Evolutionary conservation across 2,888 invertebrate species (phyloP), one percentile per base, ranked within the genome.

Genomic region (Timandra comae): DNA sequence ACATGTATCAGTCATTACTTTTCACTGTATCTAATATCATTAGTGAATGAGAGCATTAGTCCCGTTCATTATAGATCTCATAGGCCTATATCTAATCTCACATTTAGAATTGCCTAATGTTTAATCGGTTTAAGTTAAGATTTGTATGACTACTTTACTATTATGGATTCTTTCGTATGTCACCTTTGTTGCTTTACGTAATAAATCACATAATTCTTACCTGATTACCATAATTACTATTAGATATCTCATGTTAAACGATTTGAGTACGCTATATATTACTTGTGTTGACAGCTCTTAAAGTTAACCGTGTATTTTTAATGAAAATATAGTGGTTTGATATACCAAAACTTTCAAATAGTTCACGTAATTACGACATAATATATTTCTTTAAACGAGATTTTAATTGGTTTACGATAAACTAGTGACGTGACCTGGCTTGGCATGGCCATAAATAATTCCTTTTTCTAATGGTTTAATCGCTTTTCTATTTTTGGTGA

Each of bases 171-270:
- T 29, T 40, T 39, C 37, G 43, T 35, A 33, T 30, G 33, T 50
- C 52, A 52, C 49, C 49, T 60, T 56, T 56, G 54, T 56, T 52
- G 47, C 49, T 42, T 43, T 45, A 32, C 33, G 42, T 52, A 50
- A 59, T 56, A 50, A 49, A 49, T 52, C 51, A 41, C 53, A 53
- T 55, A 58, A 60, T 63, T 57, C 56, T 48, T 42, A 50, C 38
- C 36, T 44, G 41, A 64, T 64, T 60, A 62, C 42, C 56, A 60
- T 56, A 62, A 52, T 50, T 53, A 30, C 47, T 41, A 46, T 46
- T 38, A 52, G 46, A 58, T 59, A 54, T 65, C 52, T 63, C 56
- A 60, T 49, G 48, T 31, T 48, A 43, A 16, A 49, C 51, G 51
- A 57, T 63, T 16, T 52, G 52, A 43, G 40, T 51, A 53, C 43